Conservation (phyloP, 2,113 vertebrate species). For the Prochilodus magdalenae region DNA sequence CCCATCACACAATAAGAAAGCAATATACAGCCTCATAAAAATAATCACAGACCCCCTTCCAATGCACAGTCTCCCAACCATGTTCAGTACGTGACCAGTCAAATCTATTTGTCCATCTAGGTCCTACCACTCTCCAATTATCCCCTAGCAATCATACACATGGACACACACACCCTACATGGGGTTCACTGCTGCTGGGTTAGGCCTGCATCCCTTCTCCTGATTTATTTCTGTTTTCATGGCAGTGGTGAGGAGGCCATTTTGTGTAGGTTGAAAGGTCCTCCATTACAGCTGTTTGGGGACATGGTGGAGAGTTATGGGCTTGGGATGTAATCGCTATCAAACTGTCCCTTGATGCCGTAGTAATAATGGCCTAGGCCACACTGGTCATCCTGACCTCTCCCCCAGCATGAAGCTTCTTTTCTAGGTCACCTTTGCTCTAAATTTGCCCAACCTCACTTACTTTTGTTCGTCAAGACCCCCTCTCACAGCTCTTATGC, state of each 20-base stretch:
- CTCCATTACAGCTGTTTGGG: conserved; percentile 51
- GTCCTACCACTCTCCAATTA: conserved; percentile 36
- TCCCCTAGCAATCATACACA: conserved; percentile 28
- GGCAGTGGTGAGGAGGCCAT: conserved; percentile 43
- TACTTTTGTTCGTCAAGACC: conserved; percentile 22
- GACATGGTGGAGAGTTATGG: conserved; percentile 49
- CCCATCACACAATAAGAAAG: conserved; percentile 31
- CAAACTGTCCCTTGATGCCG: conserved; percentile 53
- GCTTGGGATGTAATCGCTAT: conserved; percentile 53
- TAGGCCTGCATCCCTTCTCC: conserved; percentile 8
- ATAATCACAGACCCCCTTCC: not conserved
- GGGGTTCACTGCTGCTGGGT: not conserved
- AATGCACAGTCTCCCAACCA: conserved; percentile 10
- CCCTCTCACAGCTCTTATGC: conserved; percentile 18
- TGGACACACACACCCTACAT: not conserved
- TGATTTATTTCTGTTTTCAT: conserved; percentile 57
- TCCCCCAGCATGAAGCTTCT: conserved; percentile 15
- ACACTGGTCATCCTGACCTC: conserved; percentile 21
- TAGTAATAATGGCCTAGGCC: conserved; percentile 47
- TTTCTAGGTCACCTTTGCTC: conserved; percentile 59
- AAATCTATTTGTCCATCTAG: conserved; percentile 40
- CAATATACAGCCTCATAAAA: conserved; percentile 17
- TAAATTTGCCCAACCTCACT: conserved; percentile 48
- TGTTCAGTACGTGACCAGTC: conserved; percentile 45
- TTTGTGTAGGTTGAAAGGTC: conserved; percentile 55